These are phyloP conservation scores for Protobothrops mucrosquamatus DNA, from an alignment of 2,113 vertebrate species.

Conservation along the genomic window DNA sequence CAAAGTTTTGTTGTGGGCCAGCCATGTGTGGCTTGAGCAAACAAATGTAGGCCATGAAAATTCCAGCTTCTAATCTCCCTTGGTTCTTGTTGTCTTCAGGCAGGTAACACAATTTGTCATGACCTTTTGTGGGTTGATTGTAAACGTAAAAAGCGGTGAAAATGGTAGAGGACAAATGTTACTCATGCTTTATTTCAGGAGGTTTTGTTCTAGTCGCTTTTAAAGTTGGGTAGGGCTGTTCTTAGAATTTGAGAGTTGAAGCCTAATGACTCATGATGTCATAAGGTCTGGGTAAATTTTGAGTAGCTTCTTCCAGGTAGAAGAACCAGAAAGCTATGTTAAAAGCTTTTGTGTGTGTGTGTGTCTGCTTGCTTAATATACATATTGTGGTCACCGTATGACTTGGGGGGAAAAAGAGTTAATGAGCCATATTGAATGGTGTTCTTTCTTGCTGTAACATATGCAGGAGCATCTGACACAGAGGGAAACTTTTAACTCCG, in stretches of 20 bases:
- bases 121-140: not conserved
- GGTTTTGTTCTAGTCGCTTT: not conserved
- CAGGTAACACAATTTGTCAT: not conserved
- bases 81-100: not conserved
- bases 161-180: not conserved
- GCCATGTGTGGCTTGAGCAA: not conserved
- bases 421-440: not conserved
- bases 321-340: not conserved
- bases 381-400: not conserved
- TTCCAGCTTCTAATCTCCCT: not conserved
- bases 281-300: not conserved
- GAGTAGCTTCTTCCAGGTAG: not conserved
- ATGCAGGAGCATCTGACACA: not conserved
- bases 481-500: not conserved
- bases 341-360: not conserved
- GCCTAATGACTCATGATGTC: conserved; percentile 10
- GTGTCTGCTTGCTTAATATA: not conserved
- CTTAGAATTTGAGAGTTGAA: conserved; percentile 25
- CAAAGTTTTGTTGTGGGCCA: not conserved
- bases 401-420: not conserved
- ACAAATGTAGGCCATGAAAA: not conserved
- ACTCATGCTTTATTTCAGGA: not conserved
- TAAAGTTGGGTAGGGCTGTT: conserved; percentile 1
- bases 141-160: not conserved
- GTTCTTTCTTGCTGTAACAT: not conserved